Evolutionary conservation across 1,140 invertebrate species (phyloP), one percentile per base, ranked within the genome.

Genomic region (Drosophila murphyi): DNA sequence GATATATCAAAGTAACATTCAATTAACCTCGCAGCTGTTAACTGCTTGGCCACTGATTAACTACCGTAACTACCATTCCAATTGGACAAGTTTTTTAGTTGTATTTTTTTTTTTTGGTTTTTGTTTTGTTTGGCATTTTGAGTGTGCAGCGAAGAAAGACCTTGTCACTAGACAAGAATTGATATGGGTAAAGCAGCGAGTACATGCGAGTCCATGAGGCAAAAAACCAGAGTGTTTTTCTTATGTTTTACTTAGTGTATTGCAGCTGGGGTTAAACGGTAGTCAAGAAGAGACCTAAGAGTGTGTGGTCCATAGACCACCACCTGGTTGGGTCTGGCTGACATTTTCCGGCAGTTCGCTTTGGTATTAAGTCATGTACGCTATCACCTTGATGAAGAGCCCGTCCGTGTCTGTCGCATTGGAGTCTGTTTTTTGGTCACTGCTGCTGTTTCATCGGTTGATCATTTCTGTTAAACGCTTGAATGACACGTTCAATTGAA

Each of bases 401-500:
- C 37, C 2, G 37, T 39, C 48, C 5, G 55, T 43, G 55, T n/a
- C 55, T 57, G 55, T 57, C 55, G 31, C 37, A 32, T 57, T 45
- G 28, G 56, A 60, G 37, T 35, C 41, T 35, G 31, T 34, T 61
- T 74, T 41, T 8, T 57, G 69, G 29, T 52, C 48, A 34, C 45
- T 20, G 20, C 20, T 20, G 29, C 54, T 63, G 50, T 64, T 61
- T 61, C 67, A 69, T 61, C 56, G 35, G 56, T 63, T 63, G 39
- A 31, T 41, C 34, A 34, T 32, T 51, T 50, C 20, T 63, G 82
- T 77, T 87, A 80, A 89, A 77, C 76, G 83, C 83, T 63, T 83
- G 83, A 87, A 87, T 83, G 83, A 87, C 83, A 87, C 83, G 83
- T 87, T 87, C 83, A 89, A 87, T 87, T 87, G 83, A 78, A 82